These are phyloP conservation scores for Tonatia bakeri DNA, from an alignment of 2,113 vertebrate species.

Conservation along the genomic window DNA sequence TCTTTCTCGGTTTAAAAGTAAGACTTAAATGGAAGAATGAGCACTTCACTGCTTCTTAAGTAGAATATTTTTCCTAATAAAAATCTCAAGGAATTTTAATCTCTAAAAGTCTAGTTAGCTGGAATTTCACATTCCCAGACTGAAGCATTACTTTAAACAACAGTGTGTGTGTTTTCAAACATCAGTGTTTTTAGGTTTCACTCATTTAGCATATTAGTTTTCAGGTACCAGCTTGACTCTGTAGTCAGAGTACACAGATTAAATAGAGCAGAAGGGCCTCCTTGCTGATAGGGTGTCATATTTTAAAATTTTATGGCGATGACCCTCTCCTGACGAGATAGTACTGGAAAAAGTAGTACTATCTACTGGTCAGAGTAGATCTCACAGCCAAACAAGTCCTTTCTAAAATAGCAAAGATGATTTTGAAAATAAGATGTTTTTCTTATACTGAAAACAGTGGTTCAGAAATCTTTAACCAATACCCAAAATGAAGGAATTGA, in stretches of 20 bases:
- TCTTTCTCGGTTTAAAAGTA: conserved; percentile 27
- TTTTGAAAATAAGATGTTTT: conserved; percentile 22
- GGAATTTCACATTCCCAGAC: background rate
- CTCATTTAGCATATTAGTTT: background rate
- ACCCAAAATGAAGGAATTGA: background rate
- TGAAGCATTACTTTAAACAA: background rate
- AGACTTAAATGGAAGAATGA: background rate
- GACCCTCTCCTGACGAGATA: background rate
- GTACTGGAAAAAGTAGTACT: background rate
- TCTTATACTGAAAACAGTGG: background rate
- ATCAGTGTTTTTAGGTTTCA: background rate
- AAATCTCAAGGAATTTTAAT: conserved; percentile 34
- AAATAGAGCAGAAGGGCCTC: background rate
- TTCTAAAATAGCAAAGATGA: conserved; percentile 2
- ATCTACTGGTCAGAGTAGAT: too few relatives aligned
- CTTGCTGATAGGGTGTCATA: background rate
- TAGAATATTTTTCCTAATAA: conserved; percentile 39
- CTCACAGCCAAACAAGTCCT: background rate
- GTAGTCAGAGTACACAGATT: background rate
- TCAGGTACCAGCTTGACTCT: background rate
- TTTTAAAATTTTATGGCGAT: background rate
- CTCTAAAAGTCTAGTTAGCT: background rate
- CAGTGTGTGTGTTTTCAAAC: background rate
- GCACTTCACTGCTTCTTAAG: background rate
- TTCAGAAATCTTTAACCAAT: background rate